Percentiles rank a stretch among this genome's conserved stretches.
phyloP scores from a whole-genome alignment of 92 coral and sea anemone species.

The Heteractis magnifica region DNA sequence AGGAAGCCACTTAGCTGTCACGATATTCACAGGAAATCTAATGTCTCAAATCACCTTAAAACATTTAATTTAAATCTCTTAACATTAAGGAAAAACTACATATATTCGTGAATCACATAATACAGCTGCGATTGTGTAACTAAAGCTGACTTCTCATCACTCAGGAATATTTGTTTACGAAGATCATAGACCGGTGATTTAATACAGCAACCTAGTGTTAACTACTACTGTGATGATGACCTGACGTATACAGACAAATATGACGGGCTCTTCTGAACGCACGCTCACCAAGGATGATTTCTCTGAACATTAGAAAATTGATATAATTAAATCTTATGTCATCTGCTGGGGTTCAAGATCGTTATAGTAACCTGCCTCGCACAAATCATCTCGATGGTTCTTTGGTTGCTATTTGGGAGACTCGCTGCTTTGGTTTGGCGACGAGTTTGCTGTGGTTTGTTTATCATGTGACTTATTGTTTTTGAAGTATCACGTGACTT shows the following conservation, averaged over 20 bases:
- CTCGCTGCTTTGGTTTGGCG: not conserved
- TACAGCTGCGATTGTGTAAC: not conserved
- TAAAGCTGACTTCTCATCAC: not conserved
- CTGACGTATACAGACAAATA: not conserved
- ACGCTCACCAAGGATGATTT: not conserved
- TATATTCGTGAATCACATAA: not conserved
- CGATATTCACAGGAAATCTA: not conserved
- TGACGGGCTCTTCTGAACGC: not conserved
- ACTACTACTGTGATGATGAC: not conserved
- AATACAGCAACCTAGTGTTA: not conserved
- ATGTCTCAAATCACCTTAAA: not conserved
- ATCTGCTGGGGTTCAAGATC: not conserved
- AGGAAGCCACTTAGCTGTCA: not conserved
- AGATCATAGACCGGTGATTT: not conserved
- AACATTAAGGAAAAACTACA: not conserved
- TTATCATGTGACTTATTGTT: not conserved
- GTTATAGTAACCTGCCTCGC: not conserved
- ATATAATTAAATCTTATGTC: not conserved
- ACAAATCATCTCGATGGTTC: not conserved
- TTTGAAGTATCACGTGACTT: too few species aligned
- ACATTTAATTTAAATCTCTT: not conserved
- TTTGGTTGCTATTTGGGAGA: not conserved
- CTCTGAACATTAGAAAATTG: not conserved
- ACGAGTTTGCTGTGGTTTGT: not conserved
- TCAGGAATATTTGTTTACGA: not conserved